phyloP scores from a whole-genome alignment of 1,140 invertebrate genomes.

The Sweltsa coloradensis region DNA sequence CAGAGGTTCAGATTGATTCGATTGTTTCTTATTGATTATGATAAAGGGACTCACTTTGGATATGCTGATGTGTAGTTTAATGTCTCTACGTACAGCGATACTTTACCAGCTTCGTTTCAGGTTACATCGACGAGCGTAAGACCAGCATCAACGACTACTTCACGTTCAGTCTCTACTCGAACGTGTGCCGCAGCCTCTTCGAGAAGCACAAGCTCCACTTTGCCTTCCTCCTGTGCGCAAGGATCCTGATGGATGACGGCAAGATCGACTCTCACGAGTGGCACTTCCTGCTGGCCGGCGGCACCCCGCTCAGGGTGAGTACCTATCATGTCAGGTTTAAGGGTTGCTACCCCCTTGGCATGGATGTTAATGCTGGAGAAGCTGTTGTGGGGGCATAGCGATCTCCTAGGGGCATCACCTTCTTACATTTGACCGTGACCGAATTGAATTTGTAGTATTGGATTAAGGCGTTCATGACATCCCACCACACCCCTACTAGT shows the following conservation, averaged over 20 bases:
- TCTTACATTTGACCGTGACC: too few species aligned
- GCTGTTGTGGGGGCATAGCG: too few species aligned
- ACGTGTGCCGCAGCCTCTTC: slow-evolving; percentile 59
- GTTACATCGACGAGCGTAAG: slow-evolving; percentile 47
- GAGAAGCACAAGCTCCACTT: slow-evolving; percentile 61
- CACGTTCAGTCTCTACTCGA: slow-evolving; percentile 50
- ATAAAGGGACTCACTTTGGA: too few species aligned
- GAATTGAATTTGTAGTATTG: too few species aligned
- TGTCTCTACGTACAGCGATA: not conserved
- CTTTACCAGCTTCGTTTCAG: slow-evolving; percentile 36
- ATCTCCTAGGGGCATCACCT: too few species aligned
- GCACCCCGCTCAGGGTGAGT: slow-evolving; percentile 20
- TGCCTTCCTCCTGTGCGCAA: slow-evolving; percentile 41
- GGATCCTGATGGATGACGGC: slow-evolving; percentile 32
- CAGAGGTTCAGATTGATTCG: too few species aligned
- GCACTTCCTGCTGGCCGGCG: slow-evolving; percentile 45
- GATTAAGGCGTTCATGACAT: too few species aligned
- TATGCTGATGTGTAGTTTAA: not conserved
- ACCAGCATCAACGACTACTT: slow-evolving; percentile 51
- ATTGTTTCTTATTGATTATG: too few species aligned
- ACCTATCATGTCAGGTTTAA: too few species aligned
- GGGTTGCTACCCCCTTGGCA: too few species aligned
- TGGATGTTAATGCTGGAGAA: too few species aligned
- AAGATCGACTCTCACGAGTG: slow-evolving; percentile 42
- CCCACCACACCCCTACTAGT: too few species aligned